Base-by-base conservation (phyloP, 2,888 invertebrate genomes). In the Lordiphosa andalusiaca region DNA sequence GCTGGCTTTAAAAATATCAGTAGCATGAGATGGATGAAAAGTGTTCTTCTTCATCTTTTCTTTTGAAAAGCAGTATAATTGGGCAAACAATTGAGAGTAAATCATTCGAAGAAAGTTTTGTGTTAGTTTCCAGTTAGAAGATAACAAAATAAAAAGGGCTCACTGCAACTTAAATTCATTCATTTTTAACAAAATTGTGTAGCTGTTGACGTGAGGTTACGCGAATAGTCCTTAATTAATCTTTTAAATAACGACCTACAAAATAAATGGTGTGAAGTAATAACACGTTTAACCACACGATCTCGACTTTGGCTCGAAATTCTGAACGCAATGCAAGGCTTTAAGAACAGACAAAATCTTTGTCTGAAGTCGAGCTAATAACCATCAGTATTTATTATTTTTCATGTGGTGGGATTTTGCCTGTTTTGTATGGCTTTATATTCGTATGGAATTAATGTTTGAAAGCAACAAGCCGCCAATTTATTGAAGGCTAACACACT, bases 251-350 rank as follows among this genome's bases (percentile, higher is more conserved):
- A 25, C 36, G 59, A 64, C 41, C 19, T 36, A 36, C 36, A 73
- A 71, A 73, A 67, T 69, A 71, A 81, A 78, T 80, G 82, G 84
- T 82, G 84, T 84, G 84, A 84, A 82, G 78, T 84, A 85, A 85
- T 85, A 75, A 85, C 80, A 85, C 69, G 80, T 73, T 84, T 82
- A 67, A 67, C 69, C 48, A 46, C 61, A 77, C 67, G 64, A 72
- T 68, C 63, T 60, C 47, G 58, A 67, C 53, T 64, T 67, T 55
- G 33, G 40, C 54, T 48, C 62, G 33, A 51, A 53, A 53, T 49
- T 61, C 50, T 46, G 53, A 44, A 38, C 47, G 53, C 47, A 23
- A 33, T 50, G 35, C 53, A 50, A 36, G 53, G 10, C 16, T n/a
- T 53, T 37, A 16, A 44, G 49, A 42, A 49, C 63, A 67, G 62